These are phyloP conservation scores for Aporophyla lueneburgensis DNA, from an alignment of 2,888 invertebrate genomes.

Conservation along the genomic window DNA sequence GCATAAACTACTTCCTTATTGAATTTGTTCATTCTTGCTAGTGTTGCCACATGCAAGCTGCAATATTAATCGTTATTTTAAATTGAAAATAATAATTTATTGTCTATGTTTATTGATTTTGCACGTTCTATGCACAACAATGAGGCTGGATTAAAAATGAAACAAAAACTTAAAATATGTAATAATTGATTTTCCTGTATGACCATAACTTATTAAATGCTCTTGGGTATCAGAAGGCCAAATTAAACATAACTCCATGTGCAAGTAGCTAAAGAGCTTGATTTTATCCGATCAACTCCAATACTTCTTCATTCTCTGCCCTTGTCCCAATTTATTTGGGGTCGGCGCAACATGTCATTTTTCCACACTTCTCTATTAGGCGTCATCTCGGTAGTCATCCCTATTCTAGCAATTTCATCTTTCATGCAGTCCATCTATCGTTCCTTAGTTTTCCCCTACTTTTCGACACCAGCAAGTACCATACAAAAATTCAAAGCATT, in stretches of 20 bases:
- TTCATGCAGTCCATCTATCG: neutral
- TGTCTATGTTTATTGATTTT: constrained; percentile 33
- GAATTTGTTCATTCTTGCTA: constrained; percentile 53
- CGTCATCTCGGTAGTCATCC: neutral
- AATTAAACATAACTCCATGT: neutral
- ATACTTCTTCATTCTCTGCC: neutral
- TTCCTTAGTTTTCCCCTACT: neutral
- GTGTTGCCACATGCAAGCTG: constrained; percentile 47
- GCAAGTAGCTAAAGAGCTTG: neutral
- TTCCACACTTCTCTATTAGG: neutral
- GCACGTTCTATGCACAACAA: constrained; percentile 21
- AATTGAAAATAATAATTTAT: constrained; percentile 40
- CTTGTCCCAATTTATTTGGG: neutral
- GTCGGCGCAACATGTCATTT: neutral
- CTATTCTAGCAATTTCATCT: neutral
- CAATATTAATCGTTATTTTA: constrained; percentile 50
- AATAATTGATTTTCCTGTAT: constrained; percentile 18
- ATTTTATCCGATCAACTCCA: too few species aligned
- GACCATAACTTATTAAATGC: constrained; percentile 9
- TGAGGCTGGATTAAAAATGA: constrained; percentile 5
- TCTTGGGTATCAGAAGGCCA: constrained; percentile 22
- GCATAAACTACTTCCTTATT: constrained; percentile 64
- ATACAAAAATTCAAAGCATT: neutral
- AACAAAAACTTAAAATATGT: neutral
- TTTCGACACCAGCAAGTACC: neutral